These are phyloP conservation scores for Neodiprion virginianus DNA, from an alignment of 1,140 invertebrate genomes.

Conservation along the genomic window DNA sequence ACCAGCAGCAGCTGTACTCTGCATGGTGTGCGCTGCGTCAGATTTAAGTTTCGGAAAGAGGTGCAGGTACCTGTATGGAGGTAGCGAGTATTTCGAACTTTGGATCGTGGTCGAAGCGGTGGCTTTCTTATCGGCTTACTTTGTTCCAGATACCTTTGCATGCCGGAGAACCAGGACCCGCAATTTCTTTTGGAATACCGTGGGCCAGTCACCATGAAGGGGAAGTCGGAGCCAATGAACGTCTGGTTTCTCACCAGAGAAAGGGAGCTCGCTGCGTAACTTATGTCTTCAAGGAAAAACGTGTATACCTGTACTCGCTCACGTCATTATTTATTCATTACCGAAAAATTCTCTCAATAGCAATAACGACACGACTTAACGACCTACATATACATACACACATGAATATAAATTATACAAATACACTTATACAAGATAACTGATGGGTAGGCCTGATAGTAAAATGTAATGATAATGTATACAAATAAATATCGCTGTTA, in stretches of 20 bases:
- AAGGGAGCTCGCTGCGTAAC: conserved; percentile 51
- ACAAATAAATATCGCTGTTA: conserved; percentile 4
- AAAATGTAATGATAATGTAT: not conserved
- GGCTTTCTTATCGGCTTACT: conserved; percentile 7
- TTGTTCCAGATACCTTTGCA: conserved; percentile 78
- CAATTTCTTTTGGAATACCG: conserved; percentile 87
- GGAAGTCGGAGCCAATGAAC: conserved; percentile 93
- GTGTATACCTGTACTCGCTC: not conserved
- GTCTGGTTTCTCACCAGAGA: conserved; percentile 86
- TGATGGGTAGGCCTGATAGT: not conserved
- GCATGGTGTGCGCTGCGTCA: too few relatives aligned
- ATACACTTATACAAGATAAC: not conserved
- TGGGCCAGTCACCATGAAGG: conserved; percentile 92
- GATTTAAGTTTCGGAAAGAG: too few relatives aligned
- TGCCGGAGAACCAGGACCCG: conserved; percentile 84
- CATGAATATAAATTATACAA: too few relatives aligned
- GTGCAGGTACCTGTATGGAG: too few relatives aligned
- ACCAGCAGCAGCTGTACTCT: too few relatives aligned
- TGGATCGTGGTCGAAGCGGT: too few relatives aligned
- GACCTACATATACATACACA: conserved; percentile 16
- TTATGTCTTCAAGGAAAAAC: not conserved
- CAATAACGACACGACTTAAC: conserved; percentile 40
- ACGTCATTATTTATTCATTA: not conserved
- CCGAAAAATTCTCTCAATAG: conserved; percentile 37
- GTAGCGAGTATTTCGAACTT: too few relatives aligned